Base-by-base conservation (phyloP, 2,888 invertebrate genomes). In the Aelia acuminata region DNA sequence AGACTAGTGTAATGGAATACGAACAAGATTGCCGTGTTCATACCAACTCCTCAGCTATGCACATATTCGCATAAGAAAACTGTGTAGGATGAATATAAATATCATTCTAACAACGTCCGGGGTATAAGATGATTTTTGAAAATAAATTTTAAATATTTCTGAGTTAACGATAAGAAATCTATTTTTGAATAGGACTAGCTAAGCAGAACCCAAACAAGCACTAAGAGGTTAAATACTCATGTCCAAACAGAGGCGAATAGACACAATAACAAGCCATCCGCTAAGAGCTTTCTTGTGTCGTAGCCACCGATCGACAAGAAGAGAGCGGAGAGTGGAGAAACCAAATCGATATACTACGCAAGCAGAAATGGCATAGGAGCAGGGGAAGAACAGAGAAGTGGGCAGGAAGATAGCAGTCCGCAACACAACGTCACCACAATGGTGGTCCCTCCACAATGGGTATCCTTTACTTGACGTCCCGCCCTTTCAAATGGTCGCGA, bases 221-320 rank as follows among this genome's bases (percentile, higher is more conserved):
- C 18, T 57, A 11, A 57, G 57, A 57, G 53, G n/a, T 53, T n/a
- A 10, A 53, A 20, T 18, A 35, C 7, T 31, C 31, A 70, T 35
- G 63, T 35, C 26, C 31, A 18, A 70, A 70, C 63, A 31, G 15
- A 26, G 57, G 4, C 63, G 31, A 70, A 4, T 20, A 70, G 31
- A 70, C 63, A 70, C 63, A 35, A 70, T 70, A 70, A 70, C 63
- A 70, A 35, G 26, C 5, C 7, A 18, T 18, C 1, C 18, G 31
- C 35, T 70, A 35, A 70, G 63, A 70, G 63, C 63, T 35, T 70
- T 70, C 35, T 15, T 70, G 35, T 70, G 63, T 70, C 63, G 5
- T 26, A 35, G 63, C 31, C 31, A 70, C 20, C 35, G 31, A 70
- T 18, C 35, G n/a, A n/a, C n/a, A 57, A 70, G 18, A 15, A 18